phyloP scores from a whole-genome alignment of 2,113 vertebrate species.

The Malurus cyaneus region DNA sequence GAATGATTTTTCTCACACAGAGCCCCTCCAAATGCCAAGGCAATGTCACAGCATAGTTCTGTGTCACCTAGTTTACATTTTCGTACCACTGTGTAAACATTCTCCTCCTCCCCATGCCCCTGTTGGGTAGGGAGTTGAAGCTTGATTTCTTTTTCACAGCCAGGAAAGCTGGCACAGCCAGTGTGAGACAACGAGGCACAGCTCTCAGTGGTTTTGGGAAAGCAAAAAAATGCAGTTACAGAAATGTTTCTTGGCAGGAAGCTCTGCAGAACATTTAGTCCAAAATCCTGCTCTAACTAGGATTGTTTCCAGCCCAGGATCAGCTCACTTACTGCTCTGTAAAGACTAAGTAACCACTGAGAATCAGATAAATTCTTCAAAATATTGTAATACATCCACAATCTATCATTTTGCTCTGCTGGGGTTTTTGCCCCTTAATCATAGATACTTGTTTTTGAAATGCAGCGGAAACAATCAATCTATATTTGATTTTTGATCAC shows the following conservation, averaged over 20 bases:
- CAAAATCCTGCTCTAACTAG: neutral
- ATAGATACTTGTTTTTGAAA: neutral
- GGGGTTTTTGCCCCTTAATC: accelerated
- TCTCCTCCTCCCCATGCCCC: neutral
- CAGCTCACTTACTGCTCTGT: accelerated
- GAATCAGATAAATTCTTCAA: neutral
- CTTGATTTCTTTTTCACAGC: neutral
- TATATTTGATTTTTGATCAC: neutral
- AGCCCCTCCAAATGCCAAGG: neutral
- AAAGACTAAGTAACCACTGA: neutral
- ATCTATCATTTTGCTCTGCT: neutral
- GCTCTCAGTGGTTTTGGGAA: neutral
- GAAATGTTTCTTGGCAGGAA: neutral
- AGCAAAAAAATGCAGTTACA: neutral
- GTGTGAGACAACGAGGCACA: neutral
- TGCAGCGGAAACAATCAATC: neutral
- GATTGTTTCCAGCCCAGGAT: neutral
- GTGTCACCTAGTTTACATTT: neutral
- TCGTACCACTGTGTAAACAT: neutral
- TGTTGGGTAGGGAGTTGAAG: neutral
- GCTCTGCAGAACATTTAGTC: neutral
- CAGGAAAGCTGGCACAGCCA: neutral
- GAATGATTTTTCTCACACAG: accelerated
- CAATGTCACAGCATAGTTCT: neutral
- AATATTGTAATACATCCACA: neutral